phyloP scores from a whole-genome alignment of 2,888 invertebrate species.

The Halictus ligatus region DNA sequence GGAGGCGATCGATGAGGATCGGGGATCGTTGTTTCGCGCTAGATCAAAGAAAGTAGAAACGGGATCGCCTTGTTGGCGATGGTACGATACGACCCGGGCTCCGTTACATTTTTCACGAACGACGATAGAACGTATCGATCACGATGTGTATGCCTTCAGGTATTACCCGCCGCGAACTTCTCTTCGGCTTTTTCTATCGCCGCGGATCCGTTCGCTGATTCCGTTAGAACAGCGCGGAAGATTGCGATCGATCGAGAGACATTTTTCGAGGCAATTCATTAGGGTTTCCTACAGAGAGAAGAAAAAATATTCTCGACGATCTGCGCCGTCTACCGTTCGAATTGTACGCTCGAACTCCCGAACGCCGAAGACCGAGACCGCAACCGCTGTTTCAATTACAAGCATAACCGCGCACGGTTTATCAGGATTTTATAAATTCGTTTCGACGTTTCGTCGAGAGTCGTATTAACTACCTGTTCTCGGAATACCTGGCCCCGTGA shows the following conservation, averaged over 20 bases:
- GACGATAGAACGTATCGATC: conserved; percentile 57
- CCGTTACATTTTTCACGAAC: conserved; percentile 65
- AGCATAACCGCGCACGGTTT: background rate
- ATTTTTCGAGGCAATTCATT: conserved; percentile 6
- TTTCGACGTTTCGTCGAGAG: background rate
- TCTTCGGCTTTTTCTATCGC: conserved; percentile 2
- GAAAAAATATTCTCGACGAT: background rate
- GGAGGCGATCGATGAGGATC: conserved; percentile 27
- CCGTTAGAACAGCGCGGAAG: conserved; percentile 17
- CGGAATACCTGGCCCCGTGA: background rate
- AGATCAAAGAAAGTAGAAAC: background rate
- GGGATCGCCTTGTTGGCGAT: background rate
- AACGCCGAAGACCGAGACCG: background rate
- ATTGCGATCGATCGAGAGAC: conserved; percentile 29
- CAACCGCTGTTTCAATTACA: background rate
- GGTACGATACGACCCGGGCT: conserved; percentile 26
- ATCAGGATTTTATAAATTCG: background rate
- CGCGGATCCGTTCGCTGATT: conserved; percentile 6
- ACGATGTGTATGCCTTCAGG: conserved; percentile 9
- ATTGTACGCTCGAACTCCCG: background rate
- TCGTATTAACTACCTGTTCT: background rate
- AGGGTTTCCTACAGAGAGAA: background rate
- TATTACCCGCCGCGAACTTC: conserved; percentile 30
- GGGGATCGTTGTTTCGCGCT: background rate
- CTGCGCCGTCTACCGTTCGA: background rate